phyloP scores from a whole-genome alignment of 2,797 vertebrate genomes.

The Setipinna tenuifilis region DNA sequence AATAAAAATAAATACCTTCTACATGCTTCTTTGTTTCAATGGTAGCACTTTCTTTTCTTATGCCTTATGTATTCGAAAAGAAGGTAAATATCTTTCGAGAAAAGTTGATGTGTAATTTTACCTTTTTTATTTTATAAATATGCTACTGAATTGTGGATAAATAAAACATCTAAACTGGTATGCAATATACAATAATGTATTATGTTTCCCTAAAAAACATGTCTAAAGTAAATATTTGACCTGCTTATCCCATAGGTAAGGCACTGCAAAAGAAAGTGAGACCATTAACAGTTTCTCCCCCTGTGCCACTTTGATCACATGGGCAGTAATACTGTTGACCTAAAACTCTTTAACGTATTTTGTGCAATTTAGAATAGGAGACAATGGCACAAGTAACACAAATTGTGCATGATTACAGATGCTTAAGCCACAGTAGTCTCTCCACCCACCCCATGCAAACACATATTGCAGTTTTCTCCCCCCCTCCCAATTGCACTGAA shows the following conservation, averaged over 20 bases:
- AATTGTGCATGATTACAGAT: constrained; percentile 18
- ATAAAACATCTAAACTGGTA: background rate
- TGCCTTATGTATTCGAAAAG: constrained; percentile 21
- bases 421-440: background rate
- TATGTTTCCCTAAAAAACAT: background rate
- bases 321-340: constrained; percentile 15
- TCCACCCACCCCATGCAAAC: background rate
- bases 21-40: constrained; percentile 34
- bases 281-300: constrained; percentile 8
- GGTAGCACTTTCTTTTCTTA: constrained; percentile 25
- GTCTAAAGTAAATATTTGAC: constrained; percentile 14
- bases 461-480: background rate
- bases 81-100: constrained; percentile 14
- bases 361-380: constrained; percentile 15
- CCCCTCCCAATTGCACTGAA: background rate
- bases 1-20: constrained; percentile 42
- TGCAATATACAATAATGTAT: background rate
- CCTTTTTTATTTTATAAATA: constrained; percentile 13
- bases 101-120: background rate
- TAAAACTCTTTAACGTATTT: background rate
- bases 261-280: constrained; percentile 45
- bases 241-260: constrained; percentile 34
- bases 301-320: background rate
- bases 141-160: background rate
- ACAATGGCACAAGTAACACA: constrained; percentile 29